Conservation (phyloP, 2,888 invertebrate species). For the Polyommatus iphigenia region DNA sequence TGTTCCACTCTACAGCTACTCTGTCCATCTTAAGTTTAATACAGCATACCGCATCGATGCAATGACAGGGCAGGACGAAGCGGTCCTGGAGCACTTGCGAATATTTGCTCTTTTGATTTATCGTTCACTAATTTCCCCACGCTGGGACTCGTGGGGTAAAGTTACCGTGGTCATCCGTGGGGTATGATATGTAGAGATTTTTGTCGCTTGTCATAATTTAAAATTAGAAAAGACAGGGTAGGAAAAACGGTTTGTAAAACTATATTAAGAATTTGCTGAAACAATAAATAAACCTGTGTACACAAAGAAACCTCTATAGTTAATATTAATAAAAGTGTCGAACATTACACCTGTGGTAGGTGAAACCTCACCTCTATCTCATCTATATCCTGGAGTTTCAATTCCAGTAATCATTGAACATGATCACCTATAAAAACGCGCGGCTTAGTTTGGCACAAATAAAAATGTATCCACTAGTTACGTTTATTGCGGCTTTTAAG, state of each 20-base stretch:
- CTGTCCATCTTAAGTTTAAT: conserved; percentile 41
- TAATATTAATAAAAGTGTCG: too few species aligned
- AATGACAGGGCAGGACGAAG: conserved; percentile 33
- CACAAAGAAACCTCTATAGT: too few species aligned
- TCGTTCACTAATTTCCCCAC: conserved; percentile 33
- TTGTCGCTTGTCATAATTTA: conserved; percentile 18
- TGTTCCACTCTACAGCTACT: conserved; percentile 25
- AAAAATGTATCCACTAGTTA: conserved; percentile 57
- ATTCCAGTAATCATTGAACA: not conserved
- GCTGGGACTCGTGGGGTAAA: conserved; percentile 31
- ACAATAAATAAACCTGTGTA: too few species aligned
- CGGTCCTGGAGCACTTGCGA: conserved; percentile 31
- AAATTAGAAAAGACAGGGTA: conserved; percentile 16
- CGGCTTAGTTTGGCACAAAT: conserved; percentile 21
- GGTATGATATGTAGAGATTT: conserved; percentile 27
- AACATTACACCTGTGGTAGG: too few species aligned
- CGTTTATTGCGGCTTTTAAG: conserved; percentile 77
- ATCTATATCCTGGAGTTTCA: not conserved
- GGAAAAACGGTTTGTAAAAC: not conserved
- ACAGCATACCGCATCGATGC: conserved; percentile 40
- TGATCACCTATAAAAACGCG: conserved; percentile 15
- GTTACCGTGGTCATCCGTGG: conserved; percentile 24
- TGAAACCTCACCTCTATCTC: not conserved
- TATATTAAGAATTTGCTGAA: not conserved
- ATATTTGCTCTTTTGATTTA: conserved; percentile 35